Evolutionary conservation across 2,797 vertebrate genomes (phyloP), one percentile per base, ranked within the genome.

Genomic region (Sorex maritimensis): DNA sequence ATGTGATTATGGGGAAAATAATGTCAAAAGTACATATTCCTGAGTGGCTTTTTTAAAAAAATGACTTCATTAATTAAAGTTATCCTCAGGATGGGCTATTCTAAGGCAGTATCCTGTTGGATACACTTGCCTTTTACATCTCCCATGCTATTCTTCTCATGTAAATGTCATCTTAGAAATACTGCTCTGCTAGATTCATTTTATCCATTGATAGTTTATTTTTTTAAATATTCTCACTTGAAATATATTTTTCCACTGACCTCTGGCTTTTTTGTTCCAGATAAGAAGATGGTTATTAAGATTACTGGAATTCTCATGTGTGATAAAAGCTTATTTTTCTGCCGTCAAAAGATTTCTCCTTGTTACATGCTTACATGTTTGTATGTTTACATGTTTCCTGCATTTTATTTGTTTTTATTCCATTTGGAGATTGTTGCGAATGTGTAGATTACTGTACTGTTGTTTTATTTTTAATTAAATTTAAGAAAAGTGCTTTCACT

Each of bases 1-100:
- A 86, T 55, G 2, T 19, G 8, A 90, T 83, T 69, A 38, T 55
- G 55, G 68, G 5, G 87, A 93, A 93, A 87, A 78, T 69, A 73
- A 82, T 73, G 74, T 67, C 30, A 77, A 67, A 81, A 26, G 24
- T 73, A 73, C 8, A 44, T 49, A 23, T 92, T 14, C 34, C 14
- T 84, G 26, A 81, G 4, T 17, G 12, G 0, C 58, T 82, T 3
- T 30, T 63, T 73, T 3, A 7, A 63, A 7, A 63, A 26, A 44
- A 61, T 49, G 87, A 52, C 19, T 90, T 86, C 4, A 52, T 77
- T 86, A 72, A 65, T 65, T 14, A 68, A 15, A 69, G 28, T 6
- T 72, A 9, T 38, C 34, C 63, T 44, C 9, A 77, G 23, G 7
- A 38, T 3, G 12, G 61, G 13, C 15, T 72, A 17, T 52, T 17